Percentiles rank a stretch among this genome's conserved stretches.
These are phyloP conservation scores for Drosophila suboccidentalis DNA, from an alignment of 2,888 invertebrate species.

Conservation along the genomic window DNA sequence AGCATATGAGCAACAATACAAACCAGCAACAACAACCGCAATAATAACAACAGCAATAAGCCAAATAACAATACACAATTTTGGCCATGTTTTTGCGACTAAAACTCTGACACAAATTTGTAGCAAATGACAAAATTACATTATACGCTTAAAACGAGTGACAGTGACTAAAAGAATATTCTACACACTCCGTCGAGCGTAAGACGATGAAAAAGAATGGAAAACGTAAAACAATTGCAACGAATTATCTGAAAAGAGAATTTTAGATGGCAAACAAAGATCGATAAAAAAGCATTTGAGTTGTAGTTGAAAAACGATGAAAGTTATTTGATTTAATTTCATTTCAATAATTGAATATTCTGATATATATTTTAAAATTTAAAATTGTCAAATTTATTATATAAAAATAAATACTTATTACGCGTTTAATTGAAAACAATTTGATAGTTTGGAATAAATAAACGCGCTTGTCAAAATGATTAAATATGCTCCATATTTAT, in stretches of 20 bases:
- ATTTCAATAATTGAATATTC: too few relatives aligned
- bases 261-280: not conserved
- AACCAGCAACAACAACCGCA: constrained; percentile 34
- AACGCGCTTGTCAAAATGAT: too few relatives aligned
- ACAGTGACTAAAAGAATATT: constrained; percentile 5
- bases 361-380: too few relatives aligned
- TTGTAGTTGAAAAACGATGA: too few relatives aligned
- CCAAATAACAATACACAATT: constrained; percentile 30
- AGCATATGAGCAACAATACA: constrained; percentile 55
- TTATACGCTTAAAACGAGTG: constrained; percentile 9
- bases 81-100: constrained; percentile 29
- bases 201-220: not conserved
- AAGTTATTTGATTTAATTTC: too few relatives aligned
- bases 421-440: too few relatives aligned
- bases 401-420: too few relatives aligned
- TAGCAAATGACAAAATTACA: constrained; percentile 19
- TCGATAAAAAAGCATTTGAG: not conserved
- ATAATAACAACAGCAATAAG: constrained; percentile 35
- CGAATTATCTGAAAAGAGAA: constrained; percentile 2
- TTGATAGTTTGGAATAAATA: too few relatives aligned
- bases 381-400: not conserved
- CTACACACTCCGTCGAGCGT: constrained; percentile 1
- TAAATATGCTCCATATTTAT: too few relatives aligned
- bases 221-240: constrained; percentile 3
- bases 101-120: constrained; percentile 32